These are phyloP conservation scores for Acanthococcus lagerstroemiae DNA, from an alignment of 2,888 invertebrate species.

Conservation along the genomic window DNA sequence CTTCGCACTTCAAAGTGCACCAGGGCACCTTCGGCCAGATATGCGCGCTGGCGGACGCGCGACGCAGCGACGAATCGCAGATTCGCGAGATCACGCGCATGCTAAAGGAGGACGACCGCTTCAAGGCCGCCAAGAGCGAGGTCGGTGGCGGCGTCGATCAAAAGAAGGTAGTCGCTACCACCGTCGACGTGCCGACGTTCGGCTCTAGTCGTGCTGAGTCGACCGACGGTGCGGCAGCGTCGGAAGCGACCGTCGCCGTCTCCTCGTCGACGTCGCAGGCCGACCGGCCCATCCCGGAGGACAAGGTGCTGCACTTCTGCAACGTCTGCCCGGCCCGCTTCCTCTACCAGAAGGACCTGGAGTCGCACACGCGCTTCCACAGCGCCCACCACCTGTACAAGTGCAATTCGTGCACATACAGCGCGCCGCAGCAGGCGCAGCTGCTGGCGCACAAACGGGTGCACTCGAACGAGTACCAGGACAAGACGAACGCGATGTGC, in stretches of 20 bases:
- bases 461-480: conserved; percentile 68
- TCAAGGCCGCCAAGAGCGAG: not conserved
- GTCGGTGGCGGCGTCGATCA: not conserved
- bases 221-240: not conserved
- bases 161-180: not conserved
- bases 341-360: conserved; percentile 61
- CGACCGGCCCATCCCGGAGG: not conserved
- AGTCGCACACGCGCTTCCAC: conserved; percentile 62
- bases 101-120: conserved; percentile 21
- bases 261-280: not conserved
- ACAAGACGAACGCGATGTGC: conserved; percentile 59
- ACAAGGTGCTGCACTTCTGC: conserved; percentile 58
- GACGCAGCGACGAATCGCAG: conserved; percentile 21
- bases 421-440: conserved; percentile 59
- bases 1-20: conserved; percentile 65
- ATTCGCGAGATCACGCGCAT: conserved; percentile 12
- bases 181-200: not conserved
- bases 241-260: not conserved
- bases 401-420: conserved; percentile 68
- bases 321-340: conserved; percentile 74
- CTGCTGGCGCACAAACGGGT: conserved; percentile 59
- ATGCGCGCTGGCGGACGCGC: conserved; percentile 18
- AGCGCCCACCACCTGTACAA: conserved; percentile 52
- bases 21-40: conserved; percentile 52
- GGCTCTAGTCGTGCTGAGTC: not conserved